phyloP scores from a whole-genome alignment of 2,888 invertebrate genomes.

The Allophyes oxyacanthae region DNA sequence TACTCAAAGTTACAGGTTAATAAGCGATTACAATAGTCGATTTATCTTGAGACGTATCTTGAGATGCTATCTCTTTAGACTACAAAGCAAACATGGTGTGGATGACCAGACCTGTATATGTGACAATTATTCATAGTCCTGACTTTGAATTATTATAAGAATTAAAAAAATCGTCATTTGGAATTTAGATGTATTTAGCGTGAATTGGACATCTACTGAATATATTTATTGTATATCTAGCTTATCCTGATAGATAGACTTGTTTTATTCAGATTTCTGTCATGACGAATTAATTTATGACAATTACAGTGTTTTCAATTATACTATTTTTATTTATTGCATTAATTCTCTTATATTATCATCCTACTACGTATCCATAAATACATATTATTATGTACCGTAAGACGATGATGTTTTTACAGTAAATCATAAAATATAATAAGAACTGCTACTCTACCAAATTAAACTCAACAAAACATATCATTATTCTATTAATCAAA shows the following conservation, averaged over 20 bases:
- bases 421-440: slow-evolving; percentile 10
- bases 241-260: too few species aligned
- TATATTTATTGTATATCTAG: too few species aligned
- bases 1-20: slow-evolving; percentile 53
- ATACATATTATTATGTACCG: slow-evolving; percentile 2
- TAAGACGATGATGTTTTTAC: slow-evolving; percentile 8
- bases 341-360: too few species aligned
- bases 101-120: slow-evolving; percentile 53
- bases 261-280: too few species aligned
- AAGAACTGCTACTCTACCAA: slow-evolving; percentile 11
- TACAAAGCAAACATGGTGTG: slow-evolving; percentile 66
- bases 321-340: too few species aligned
- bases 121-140: slow-evolving; percentile 60
- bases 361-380: not conserved
- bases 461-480: slow-evolving; percentile 18
- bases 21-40: slow-evolving; percentile 60
- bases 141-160: slow-evolving; percentile 32
- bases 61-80: slow-evolving; percentile 63
- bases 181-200: not conserved
- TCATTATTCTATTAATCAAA: slow-evolving; percentile 47
- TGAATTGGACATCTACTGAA: too few species aligned
- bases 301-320: too few species aligned
- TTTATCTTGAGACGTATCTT: slow-evolving; percentile 68
- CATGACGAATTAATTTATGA: too few species aligned
- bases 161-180: slow-evolving; percentile 3